These are phyloP conservation scores for Corydoras maculifer DNA, from an alignment of 2,113 vertebrate species.

Conservation along the genomic window DNA sequence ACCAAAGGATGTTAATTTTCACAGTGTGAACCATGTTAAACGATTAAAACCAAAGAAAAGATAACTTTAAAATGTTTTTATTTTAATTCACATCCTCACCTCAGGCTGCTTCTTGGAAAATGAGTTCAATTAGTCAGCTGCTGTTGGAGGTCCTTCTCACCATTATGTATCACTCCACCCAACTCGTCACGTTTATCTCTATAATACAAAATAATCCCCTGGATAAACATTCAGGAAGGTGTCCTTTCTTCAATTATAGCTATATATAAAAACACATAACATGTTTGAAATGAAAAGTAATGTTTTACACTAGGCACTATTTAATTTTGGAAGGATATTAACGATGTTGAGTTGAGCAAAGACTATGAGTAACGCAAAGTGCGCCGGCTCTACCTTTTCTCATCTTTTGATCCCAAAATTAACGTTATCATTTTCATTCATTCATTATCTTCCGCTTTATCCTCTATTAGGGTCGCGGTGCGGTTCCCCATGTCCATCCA, in stretches of 20 bases:
- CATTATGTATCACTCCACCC: background rate
- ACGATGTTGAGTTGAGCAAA: background rate
- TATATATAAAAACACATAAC: too few relatives aligned
- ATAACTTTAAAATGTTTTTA: too few relatives aligned
- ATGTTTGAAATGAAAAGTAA: background rate
- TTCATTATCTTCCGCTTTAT: too few relatives aligned
- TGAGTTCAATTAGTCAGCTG: conserved; percentile 8
- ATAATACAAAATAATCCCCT: too few relatives aligned
- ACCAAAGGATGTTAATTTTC: too few relatives aligned
- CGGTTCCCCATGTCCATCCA: too few relatives aligned
- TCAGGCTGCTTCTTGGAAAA: background rate
- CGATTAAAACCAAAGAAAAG: too few relatives aligned
- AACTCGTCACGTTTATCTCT: background rate
- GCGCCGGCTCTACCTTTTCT: background rate
- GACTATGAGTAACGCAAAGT: background rate
- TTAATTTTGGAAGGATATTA: conserved; percentile 9
- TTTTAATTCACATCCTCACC: conserved; percentile 4
- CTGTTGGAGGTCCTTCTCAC: background rate
- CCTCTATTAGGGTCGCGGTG: too few relatives aligned
- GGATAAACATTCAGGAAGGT: too few relatives aligned
- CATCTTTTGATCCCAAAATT: background rate
- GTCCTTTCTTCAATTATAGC: too few relatives aligned
- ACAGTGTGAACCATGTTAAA: too few relatives aligned
- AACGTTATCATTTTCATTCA: too few relatives aligned
- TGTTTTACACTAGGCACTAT: conserved; percentile 17